Evolutionary conservation across 2,888 invertebrate species (phyloP).

Genomic region (Euzophera pinguis): DNA sequence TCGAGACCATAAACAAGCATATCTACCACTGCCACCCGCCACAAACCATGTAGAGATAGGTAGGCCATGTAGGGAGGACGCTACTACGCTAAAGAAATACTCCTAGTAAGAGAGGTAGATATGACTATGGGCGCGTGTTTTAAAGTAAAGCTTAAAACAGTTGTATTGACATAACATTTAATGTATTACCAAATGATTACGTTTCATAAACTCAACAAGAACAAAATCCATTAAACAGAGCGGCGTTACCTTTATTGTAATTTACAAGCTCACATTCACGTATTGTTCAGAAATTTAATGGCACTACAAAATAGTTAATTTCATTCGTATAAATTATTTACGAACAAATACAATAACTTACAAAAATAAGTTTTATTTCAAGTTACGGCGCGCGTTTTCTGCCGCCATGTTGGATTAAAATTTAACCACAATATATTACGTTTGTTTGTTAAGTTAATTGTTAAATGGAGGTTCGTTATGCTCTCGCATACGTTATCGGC

Average conservation of each 20-base stretch:
- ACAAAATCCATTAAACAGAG: background rate
- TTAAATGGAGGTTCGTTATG: conserved; percentile 75
- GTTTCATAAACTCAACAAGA: background rate
- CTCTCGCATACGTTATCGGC: conserved; percentile 66
- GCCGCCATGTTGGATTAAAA: conserved; percentile 71
- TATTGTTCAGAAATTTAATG: conserved; percentile 16
- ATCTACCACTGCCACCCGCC: too few relatives aligned
- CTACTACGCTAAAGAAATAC: too few relatives aligned
- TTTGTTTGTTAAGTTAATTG: conserved; percentile 81
- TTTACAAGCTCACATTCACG: background rate
- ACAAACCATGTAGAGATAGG: too few relatives aligned
- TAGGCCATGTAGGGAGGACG: too few relatives aligned
- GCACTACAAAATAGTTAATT: conserved; percentile 28
- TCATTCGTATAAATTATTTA: conserved; percentile 42
- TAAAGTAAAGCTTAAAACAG: too few relatives aligned
- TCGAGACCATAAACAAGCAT: too few relatives aligned
- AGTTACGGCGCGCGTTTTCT: conserved; percentile 46
- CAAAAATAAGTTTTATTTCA: conserved; percentile 34
- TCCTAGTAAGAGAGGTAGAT: too few relatives aligned
- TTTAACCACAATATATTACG: conserved; percentile 77
- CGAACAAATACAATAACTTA: conserved; percentile 46
- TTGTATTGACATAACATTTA: too few relatives aligned
- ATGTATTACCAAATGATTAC: background rate
- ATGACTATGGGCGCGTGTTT: too few relatives aligned
- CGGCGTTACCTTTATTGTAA: conserved; percentile 19